phyloP scores from a whole-genome alignment of 2,113 vertebrate genomes.

The Circaetus gallicus region DNA sequence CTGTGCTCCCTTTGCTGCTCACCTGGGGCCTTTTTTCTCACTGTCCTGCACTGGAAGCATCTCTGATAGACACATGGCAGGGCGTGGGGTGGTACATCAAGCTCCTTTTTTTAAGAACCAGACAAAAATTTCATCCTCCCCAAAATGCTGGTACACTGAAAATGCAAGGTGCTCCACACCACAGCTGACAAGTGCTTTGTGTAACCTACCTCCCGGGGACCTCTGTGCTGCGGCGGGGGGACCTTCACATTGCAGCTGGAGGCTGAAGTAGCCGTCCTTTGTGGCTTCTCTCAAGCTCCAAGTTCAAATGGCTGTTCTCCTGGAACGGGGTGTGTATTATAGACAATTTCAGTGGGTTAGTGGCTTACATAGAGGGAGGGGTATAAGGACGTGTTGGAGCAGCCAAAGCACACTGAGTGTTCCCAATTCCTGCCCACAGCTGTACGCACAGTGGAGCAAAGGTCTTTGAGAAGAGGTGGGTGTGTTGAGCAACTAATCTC shows the following conservation, averaged over 20 bases:
- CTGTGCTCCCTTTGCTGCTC: neutral
- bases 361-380: neutral
- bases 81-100: neutral
- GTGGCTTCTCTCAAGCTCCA: neutral
- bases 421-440: neutral
- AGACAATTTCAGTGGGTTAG: neutral
- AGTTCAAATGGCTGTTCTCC: neutral
- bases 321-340: neutral
- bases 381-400: neutral
- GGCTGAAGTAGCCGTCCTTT: neutral
- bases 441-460: neutral
- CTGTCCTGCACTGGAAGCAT: neutral
- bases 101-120: neutral
- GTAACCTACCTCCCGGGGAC: neutral
- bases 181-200: neutral
- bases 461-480: neutral
- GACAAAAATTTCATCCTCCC: neutral
- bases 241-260: neutral
- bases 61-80: neutral
- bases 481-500: neutral
- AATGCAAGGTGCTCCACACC: neutral
- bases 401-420: neutral
- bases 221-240: fast-evolving
- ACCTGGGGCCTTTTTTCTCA: neutral
- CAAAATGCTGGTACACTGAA: neutral